These are phyloP conservation scores for Lanius collurio DNA, from an alignment of 2,113 vertebrate genomes.

Conservation along the genomic window DNA sequence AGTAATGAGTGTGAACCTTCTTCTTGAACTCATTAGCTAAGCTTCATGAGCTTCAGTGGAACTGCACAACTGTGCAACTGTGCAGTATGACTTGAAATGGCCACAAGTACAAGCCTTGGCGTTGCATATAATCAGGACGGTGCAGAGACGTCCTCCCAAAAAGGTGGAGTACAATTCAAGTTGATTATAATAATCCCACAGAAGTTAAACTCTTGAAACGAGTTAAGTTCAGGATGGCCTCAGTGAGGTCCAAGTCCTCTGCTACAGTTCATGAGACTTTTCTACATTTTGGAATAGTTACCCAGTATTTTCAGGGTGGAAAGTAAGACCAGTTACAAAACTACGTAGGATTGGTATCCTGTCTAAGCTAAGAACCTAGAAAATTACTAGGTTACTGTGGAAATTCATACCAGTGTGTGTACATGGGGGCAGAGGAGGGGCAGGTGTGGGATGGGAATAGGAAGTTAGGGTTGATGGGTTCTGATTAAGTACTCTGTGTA, in stretches of 20 bases:
- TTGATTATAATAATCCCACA: neutral
- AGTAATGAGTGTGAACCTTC: neutral
- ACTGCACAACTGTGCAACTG: neutral
- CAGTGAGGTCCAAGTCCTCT: neutral
- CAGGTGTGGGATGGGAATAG: neutral
- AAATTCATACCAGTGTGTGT: neutral
- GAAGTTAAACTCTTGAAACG: neutral
- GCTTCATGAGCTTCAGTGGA: neutral
- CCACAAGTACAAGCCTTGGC: neutral
- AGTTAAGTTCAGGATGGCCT: neutral
- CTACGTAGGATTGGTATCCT: neutral
- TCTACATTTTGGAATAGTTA: neutral
- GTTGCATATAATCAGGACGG: fast-evolving
- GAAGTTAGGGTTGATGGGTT: neutral
- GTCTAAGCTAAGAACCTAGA: neutral
- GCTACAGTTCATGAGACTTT: neutral
- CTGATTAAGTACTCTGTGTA: neutral
- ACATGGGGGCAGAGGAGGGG: fast-evolving
- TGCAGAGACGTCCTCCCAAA: neutral
- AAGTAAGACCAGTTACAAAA: neutral
- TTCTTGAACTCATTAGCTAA: neutral
- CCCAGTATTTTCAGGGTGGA: neutral
- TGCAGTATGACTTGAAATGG: neutral
- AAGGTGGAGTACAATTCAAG: neutral
- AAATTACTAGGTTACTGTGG: neutral